phyloP scores from a whole-genome alignment of 2,113 vertebrate genomes.

The Coturnix japonica region DNA sequence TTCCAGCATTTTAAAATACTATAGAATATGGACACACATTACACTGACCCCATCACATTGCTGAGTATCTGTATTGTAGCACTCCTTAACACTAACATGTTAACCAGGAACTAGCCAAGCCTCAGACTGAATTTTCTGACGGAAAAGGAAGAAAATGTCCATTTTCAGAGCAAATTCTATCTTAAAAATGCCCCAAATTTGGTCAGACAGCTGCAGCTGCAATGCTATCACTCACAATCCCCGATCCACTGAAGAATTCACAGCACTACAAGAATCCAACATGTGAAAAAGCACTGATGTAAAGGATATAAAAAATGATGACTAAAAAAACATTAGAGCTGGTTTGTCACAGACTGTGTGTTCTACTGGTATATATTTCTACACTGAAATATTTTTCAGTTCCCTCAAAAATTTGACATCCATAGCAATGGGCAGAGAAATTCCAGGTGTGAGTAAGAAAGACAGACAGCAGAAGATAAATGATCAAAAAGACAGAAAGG shows the following conservation, averaged over 20 bases:
- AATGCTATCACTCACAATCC: background rate
- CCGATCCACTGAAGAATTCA: background rate
- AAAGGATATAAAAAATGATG: background rate
- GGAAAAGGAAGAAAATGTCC: background rate
- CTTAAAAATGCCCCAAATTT: conserved; percentile 9
- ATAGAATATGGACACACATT: background rate
- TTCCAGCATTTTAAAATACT: background rate
- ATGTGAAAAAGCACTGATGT: background rate
- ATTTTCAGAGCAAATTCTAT: conserved; percentile 28
- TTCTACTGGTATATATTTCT: background rate
- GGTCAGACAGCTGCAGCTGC: background rate
- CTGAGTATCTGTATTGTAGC: background rate
- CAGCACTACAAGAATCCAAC: background rate
- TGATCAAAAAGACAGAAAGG: background rate
- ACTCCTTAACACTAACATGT: background rate
- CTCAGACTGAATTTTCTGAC: background rate
- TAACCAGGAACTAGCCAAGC: background rate
- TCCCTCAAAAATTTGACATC: background rate
- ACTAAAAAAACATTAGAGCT: background rate
- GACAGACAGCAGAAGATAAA: background rate
- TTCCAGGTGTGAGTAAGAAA: background rate
- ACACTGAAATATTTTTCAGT: background rate
- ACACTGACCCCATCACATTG: background rate
- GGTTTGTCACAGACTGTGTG: background rate
- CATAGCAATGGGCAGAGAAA: background rate